phyloP scores from a whole-genome alignment of 1,140 invertebrate species.

The Vanessa tameamea region DNA sequence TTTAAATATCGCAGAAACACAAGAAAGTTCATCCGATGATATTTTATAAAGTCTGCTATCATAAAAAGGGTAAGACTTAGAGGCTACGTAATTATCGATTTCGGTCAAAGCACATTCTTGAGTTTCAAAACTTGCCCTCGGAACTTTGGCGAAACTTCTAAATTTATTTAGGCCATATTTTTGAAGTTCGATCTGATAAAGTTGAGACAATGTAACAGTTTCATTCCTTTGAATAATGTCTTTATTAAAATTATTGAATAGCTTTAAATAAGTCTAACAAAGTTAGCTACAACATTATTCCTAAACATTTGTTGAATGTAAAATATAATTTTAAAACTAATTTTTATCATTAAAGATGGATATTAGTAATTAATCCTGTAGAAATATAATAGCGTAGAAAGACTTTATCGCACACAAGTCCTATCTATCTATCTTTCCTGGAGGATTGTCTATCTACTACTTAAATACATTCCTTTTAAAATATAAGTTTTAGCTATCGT shows the following conservation, averaged over 20 bases:
- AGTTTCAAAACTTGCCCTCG: conserved; percentile 55
- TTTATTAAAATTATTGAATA: background rate
- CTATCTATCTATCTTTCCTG: too few species aligned
- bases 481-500: too few species aligned
- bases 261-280: background rate
- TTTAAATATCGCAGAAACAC: background rate
- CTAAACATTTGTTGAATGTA: too few species aligned
- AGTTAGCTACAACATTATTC: too few species aligned
- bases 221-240: background rate
- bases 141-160: conserved; percentile 54
- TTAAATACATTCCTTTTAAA: too few species aligned
- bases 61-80: conserved; percentile 38
- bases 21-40: conserved; percentile 27
- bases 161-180: conserved; percentile 65
- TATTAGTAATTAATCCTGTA: too few species aligned
- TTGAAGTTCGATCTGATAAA: conserved; percentile 34
- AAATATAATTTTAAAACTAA: too few species aligned
- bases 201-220: conserved; percentile 9
- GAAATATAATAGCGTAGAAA: too few species aligned
- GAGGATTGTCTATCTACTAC: too few species aligned
- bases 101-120: conserved; percentile 46
- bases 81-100: conserved; percentile 66
- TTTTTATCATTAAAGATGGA: too few species aligned
- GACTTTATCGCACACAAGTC: too few species aligned
- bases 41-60: conserved; percentile 31